phyloP scores from a whole-genome alignment of 2,797 vertebrate genomes.

The Dicrostonyx torquatus region DNA sequence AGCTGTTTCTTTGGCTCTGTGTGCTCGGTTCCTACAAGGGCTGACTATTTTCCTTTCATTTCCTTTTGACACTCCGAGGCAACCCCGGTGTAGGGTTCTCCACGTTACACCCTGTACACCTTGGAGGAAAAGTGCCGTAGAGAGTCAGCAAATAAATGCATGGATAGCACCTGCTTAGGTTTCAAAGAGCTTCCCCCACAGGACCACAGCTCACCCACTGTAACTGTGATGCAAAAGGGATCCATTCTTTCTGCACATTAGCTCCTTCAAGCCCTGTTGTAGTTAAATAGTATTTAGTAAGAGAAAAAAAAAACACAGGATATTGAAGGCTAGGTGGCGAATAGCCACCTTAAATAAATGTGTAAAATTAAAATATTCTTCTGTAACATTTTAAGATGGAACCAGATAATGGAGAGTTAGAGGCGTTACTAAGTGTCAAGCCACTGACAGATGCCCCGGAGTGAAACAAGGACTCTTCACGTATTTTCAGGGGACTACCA shows the following conservation, averaged over 20 bases:
- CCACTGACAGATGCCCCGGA: background rate
- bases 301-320: background rate
- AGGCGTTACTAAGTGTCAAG: constrained; percentile 45
- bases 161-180: constrained; percentile 51
- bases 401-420: constrained; percentile 17
- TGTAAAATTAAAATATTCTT: background rate
- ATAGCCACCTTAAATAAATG: background rate
- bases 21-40: background rate
- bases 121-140: constrained; percentile 14
- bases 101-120: constrained; percentile 44
- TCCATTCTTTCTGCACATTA: constrained; percentile 50
- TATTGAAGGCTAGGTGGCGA: background rate
- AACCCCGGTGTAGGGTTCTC: constrained; percentile 42
- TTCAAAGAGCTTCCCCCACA: constrained; percentile 54
- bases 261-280: background rate
- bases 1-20: constrained; percentile 5
- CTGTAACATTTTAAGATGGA: constrained; percentile 51
- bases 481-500: constrained; percentile 4
- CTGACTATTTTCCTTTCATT: constrained; percentile 30
- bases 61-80: constrained; percentile 48
- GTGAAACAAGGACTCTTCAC: constrained; percentile 42
- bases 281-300: constrained; percentile 56
- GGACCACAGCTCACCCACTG: constrained; percentile 24
- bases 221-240: background rate
- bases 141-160: constrained; percentile 66